Evolutionary conservation across 1,140 invertebrate species (phyloP).

Genomic region (Drosophila hydei): DNA sequence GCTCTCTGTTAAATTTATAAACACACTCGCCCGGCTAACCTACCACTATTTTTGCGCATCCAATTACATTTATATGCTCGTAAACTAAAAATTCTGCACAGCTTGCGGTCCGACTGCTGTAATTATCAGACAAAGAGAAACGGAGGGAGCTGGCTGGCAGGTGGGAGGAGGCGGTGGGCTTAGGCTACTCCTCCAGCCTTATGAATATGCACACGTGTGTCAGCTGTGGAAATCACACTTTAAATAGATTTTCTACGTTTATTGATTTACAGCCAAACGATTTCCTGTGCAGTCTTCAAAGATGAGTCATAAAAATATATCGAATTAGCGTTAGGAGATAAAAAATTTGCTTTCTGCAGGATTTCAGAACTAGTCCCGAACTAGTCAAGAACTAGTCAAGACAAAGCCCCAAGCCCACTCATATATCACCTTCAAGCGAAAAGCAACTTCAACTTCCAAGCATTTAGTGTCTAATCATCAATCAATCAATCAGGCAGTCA

Average conservation of each 20-base stretch:
- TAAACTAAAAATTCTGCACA: conserved; percentile 76
- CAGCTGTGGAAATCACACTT: conserved; percentile 4
- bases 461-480: too few relatives aligned
- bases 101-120: conserved; percentile 50
- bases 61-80: conserved; percentile 81
- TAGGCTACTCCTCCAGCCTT: neutral
- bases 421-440: too few relatives aligned
- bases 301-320: conserved; percentile 17
- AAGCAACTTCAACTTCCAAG: too few relatives aligned
- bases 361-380: too few relatives aligned
- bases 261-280: conserved; percentile 14
- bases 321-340: too few relatives aligned
- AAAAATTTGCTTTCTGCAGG: too few relatives aligned
- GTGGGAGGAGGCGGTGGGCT: neutral
- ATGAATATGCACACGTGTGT: conserved; percentile 17
- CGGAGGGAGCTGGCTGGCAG: neutral
- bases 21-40: conserved; percentile 20
- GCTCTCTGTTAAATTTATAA: conserved; percentile 37
- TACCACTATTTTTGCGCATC: conserved; percentile 69
- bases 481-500: too few relatives aligned
- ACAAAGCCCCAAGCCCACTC: too few relatives aligned
- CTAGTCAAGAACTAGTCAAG: too few relatives aligned
- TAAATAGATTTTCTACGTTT: conserved; percentile 5
- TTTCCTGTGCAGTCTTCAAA: too few relatives aligned
- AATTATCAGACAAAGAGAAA: conserved; percentile 54